These are phyloP conservation scores for Lithophane socia DNA, from an alignment of 2,888 invertebrate genomes.

Conservation along the genomic window DNA sequence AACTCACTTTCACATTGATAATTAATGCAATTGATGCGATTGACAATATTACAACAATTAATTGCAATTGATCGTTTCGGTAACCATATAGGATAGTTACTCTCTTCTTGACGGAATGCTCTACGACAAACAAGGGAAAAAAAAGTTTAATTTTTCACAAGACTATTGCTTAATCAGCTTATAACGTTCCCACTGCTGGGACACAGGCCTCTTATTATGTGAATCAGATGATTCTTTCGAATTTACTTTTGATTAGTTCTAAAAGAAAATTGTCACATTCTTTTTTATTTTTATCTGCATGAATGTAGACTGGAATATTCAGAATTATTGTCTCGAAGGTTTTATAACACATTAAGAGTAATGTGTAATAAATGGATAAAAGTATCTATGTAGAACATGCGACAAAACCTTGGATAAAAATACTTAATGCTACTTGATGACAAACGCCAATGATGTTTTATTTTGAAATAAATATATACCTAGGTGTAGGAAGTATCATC, in stretches of 20 bases:
- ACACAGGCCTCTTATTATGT: too few species aligned
- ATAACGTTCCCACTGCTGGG: not conserved
- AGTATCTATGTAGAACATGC: conserved; percentile 24
- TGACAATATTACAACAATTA: too few species aligned
- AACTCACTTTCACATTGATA: too few species aligned
- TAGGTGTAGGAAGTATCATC: conserved; percentile 20
- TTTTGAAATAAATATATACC: conserved; percentile 41
- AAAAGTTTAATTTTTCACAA: too few species aligned
- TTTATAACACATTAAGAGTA: conserved; percentile 34
- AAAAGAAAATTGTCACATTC: not conserved
- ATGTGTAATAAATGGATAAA: conserved; percentile 33
- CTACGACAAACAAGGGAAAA: too few species aligned
- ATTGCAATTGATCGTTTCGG: too few species aligned
- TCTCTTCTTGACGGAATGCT: too few species aligned
- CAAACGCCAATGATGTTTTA: conserved; percentile 35
- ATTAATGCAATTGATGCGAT: too few species aligned
- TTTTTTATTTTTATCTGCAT: not conserved
- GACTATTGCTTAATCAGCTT: too few species aligned
- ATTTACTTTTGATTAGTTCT: too few species aligned
- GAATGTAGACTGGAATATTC: not conserved
- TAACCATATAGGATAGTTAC: not conserved
- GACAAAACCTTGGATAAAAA: conserved; percentile 55
- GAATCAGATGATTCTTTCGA: too few species aligned
- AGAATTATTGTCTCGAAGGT: conserved; percentile 32
- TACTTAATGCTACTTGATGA: conserved; percentile 35